These are phyloP conservation scores for Callipepla squamata DNA, from an alignment of 2,113 vertebrate species.

Conservation along the genomic window DNA sequence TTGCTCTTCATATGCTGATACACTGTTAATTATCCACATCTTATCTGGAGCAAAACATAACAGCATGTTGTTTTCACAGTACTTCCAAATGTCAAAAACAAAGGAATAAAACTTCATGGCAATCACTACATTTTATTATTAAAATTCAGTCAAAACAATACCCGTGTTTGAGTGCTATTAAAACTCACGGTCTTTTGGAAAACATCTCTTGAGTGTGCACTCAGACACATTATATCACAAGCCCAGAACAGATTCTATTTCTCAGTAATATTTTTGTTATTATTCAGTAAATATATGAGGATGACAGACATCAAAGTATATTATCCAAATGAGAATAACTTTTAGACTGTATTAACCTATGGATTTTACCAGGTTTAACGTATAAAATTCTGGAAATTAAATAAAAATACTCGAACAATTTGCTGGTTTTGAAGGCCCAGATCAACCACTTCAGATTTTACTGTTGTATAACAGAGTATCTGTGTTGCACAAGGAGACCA, in stretches of 20 bases:
- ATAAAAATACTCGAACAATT: neutral
- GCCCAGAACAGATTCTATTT: neutral
- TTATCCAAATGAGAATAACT: neutral
- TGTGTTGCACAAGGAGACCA: neutral
- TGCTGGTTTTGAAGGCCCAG: neutral
- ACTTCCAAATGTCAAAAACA: neutral
- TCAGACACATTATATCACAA: neutral
- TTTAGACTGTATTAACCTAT: neutral
- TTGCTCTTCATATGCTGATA: neutral
- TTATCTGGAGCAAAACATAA: neutral
- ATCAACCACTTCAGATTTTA: neutral
- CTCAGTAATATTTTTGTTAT: neutral
- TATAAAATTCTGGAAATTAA: neutral
- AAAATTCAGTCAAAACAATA: neutral
- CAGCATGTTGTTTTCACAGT: neutral
- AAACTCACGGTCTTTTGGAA: neutral
- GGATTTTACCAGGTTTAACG: neutral
- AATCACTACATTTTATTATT: neutral
- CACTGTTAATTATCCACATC: neutral
- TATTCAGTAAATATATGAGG: neutral
- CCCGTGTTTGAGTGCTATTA: neutral
- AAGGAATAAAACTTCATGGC: neutral
- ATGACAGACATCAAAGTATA: neutral
- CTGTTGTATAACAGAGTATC: rapidly evolving
- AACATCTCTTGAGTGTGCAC: neutral